These are phyloP conservation scores for Charanyca ferruginea DNA, from an alignment of 2,888 invertebrate genomes.

Conservation along the genomic window DNA sequence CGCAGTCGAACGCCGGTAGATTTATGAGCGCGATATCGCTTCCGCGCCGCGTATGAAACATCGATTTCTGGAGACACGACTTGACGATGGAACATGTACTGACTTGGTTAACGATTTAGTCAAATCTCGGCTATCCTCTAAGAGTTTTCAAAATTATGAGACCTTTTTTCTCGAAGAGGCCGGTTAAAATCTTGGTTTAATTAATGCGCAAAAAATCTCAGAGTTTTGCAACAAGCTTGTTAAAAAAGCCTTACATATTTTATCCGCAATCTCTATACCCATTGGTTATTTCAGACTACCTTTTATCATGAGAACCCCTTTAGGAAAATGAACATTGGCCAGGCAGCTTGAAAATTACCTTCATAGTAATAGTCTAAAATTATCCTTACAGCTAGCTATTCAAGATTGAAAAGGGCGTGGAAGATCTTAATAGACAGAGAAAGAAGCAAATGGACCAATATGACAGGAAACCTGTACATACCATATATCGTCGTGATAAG, in stretches of 20 bases:
- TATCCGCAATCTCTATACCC: background rate
- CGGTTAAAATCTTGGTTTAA: constrained; percentile 1
- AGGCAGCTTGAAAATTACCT: constrained; percentile 29
- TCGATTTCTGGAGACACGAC: constrained; percentile 63
- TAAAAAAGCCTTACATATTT: constrained; percentile 18
- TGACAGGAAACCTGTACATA: background rate
- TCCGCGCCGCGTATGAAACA: constrained; percentile 64
- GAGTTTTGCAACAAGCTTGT: background rate
- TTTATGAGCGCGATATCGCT: constrained; percentile 65
- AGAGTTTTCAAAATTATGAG: background rate
- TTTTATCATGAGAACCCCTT: constrained; percentile 11
- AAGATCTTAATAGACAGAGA: constrained; percentile 23
- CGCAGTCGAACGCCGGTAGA: constrained; percentile 58
- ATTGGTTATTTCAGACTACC: constrained; percentile 1
- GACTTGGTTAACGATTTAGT: constrained; percentile 33
- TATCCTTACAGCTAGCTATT: constrained; percentile 35
- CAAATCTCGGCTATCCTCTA: constrained; percentile 22
- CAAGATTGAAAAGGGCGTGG: constrained; percentile 24
- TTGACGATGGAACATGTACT: constrained; percentile 35
- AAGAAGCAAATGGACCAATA: constrained; percentile 27
- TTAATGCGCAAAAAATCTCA: constrained; percentile 3
- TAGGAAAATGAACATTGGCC: constrained; percentile 24
- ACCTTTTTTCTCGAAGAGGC: too few species aligned
- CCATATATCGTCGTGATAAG: background rate
- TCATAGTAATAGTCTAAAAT: constrained; percentile 40